Base-by-base conservation (phyloP, 2,113 vertebrate species). In the Misgurnus mizolepis region DNA sequence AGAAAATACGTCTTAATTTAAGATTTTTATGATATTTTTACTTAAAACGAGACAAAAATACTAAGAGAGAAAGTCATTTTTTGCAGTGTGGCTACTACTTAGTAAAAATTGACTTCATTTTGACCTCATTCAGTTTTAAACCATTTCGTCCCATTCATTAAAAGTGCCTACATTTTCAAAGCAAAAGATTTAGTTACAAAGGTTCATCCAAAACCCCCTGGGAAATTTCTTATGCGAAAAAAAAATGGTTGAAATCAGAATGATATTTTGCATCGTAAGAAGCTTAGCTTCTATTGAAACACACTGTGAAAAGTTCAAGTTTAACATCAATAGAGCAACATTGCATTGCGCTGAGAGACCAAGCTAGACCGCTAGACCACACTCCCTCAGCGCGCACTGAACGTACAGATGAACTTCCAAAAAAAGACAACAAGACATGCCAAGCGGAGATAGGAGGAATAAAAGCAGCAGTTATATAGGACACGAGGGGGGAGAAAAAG, bases 251-350 rank as follows among this genome's bases (percentile, higher is more conserved):
- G 17, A 58, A 58, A 34, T 53, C 27, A 58, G n/a, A 5, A 72
- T 58, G 53, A 58, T 53, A n/a, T 53, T 70, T 73, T 18, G 14
- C 49, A 43, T 55, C 4, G 34, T 55, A 55, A 71, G 68, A n/a
- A 10, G 15, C 68, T 14, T 49, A 22, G 11, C 43, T 11, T 47
- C 22, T 22, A 12, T 47, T 70, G 47, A 70, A 70, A 8, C 34
- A 3, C 70, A 72, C 34, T 27, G 15, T 40, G 15, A 71, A 55
- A 71, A 71, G 34, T n/a, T 7, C 39, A 7, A 9, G 53, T 58
- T 73, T 45, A 60, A 60, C 55, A 74, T 61, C 71, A 61, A 60
- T 61, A 47, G 72, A 62, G 39, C 9, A 72, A 58, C 69, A 41
- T 22, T 5, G 22, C 5, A 9, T 6, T 27, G 17, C 39, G 27